Evolutionary conservation across 2,888 invertebrate genomes (phyloP), one percentile per base, ranked within the genome.

Genomic region (Eristalinus sepulchralis): DNA sequence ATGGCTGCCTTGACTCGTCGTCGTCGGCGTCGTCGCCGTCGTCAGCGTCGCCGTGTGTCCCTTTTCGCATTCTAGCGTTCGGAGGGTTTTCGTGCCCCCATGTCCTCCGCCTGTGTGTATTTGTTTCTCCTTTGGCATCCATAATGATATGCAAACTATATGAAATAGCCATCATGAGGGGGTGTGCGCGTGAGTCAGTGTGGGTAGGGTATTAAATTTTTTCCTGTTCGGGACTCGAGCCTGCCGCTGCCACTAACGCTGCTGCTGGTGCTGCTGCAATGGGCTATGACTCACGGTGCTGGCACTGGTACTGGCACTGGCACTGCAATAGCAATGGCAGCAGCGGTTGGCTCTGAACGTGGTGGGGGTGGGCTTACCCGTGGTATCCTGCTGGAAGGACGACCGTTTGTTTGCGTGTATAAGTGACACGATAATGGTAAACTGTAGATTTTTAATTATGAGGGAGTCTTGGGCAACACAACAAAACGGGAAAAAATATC

Each of bases 401-500:
- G 73, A 63, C 63, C 68, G 57, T 72, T 68, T 82, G 81, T 86
- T 78, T 86, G 86, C 78, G 75, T 86, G 86, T 86, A 67, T 86
- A 86, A 86, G 86, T 83, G 86, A 83, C 86, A 83, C 71, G 86
- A 86, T 86, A 83, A 86, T 86, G 86, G 81, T 73, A 82, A 86
- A 88, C 88, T 89, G 88, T 89, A 85, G 89, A 88, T 89, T 89
- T 89, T 89, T 89, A 89, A 89, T 89, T 89, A 89, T 89, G 89
- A 85, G 88, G 88, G 88, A 88, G 88, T 87, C 86, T 78, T 85
- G 83, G 76, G 71, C 79, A 79, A 83, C 63, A 64, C 66, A 81
- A 88, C 81, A 84, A 62, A 71, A 75, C 20, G 6, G 2, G 59
- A 57, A 63, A 72, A 36, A 8, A 24, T 9, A 57, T 59, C 31